Base-by-base conservation (phyloP, 2,888 invertebrate species). In the Agrilus biguttatus region DNA sequence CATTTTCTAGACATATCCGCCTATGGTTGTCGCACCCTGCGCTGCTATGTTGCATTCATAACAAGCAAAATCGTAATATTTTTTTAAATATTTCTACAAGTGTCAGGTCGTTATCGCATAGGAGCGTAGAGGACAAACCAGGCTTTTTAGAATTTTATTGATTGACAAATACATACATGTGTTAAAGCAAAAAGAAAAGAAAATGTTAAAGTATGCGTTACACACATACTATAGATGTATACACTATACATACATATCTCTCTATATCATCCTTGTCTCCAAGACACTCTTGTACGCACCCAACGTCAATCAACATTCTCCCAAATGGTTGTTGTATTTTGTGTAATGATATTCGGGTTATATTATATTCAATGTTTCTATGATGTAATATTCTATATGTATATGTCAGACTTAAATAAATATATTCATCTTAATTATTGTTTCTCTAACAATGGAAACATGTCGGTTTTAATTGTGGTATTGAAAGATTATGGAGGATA, bases 1-100 rank as follows among this genome's bases (percentile, higher is more conserved):
- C 66, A 66, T 65, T 66, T 28, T 65, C 66, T 53, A 65, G 61
- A 66, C 66, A 66, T 66, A 66, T 65, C 66, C 57, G 62, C 63
- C 55, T 53, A 52, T 45, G 57, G 54, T 49, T 49, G 57, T 59
- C 49, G 50, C 47, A 49, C 58, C 62, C 64, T 60, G 62, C 62
- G 61, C 62, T 60, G 53, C 56, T 57, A 62, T 62, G 65, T 41
- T 53, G 49, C 51, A 52, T 56, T 54, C 56, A 51, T 49, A 28
- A 28, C 28, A 28, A 10, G 49, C 51, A 50, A 37, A 45, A 43
- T 38, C 49, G 45, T 45, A 48, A 49, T 49, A 50, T 50, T 50
- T 50, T 50, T 50, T 45, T 49, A 50, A 47, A 48, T 45, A 46
- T 46, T 46, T 44, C 35, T 46, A 46, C 42, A 45, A 61, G 61